A percentile compares a stretch with the other conserved stretches of the same genome.
Evolutionary conservation across 2,797 vertebrate species (phyloP).

Genomic region (Spea hammondii): DNA sequence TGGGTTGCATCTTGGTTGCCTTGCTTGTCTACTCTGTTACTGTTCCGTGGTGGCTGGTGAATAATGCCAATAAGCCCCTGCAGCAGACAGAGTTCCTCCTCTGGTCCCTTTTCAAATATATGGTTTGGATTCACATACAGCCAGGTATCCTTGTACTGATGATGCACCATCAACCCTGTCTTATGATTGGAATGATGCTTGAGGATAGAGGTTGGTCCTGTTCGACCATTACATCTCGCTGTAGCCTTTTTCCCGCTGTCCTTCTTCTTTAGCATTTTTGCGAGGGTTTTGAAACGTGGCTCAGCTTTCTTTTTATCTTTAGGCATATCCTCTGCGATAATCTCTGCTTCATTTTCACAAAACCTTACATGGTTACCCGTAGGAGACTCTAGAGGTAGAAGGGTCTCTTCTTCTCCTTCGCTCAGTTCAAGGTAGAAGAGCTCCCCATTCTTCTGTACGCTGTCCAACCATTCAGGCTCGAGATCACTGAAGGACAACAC

Average conservation of each 20-base stretch:
- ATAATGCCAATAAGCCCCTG: slow-evolving; percentile 87
- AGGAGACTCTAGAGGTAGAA: slow-evolving; percentile 71
- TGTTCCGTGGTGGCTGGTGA: slow-evolving; percentile 75
- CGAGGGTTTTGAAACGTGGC: slow-evolving; percentile 76
- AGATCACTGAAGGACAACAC: slow-evolving; percentile 75
- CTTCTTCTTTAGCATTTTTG: slow-evolving; percentile 79
- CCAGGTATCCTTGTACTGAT: slow-evolving; percentile 81
- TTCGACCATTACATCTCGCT: slow-evolving; percentile 53
- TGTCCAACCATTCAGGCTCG: slow-evolving; percentile 92
- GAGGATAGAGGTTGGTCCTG: slow-evolving; percentile 82
- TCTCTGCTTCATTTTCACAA: slow-evolving; percentile 85
- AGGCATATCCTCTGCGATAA: slow-evolving; percentile 77
- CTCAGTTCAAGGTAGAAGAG: slow-evolving; percentile 95
- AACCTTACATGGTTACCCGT: slow-evolving; percentile 87
- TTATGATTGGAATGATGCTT: slow-evolving; percentile 78
- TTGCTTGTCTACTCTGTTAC: slow-evolving; percentile 61
- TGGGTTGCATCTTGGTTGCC: slow-evolving; percentile 52
- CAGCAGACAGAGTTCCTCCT: slow-evolving; percentile 70
- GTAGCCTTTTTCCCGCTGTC: slow-evolving; percentile 63
- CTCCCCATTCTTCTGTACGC: slow-evolving; percentile 91
- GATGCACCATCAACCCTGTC: slow-evolving; percentile 70
- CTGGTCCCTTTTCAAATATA: slow-evolving; percentile 59
- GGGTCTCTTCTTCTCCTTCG: slow-evolving; percentile 84
- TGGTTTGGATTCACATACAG: slow-evolving; percentile 90
- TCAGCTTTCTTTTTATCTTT: slow-evolving; percentile 71